Base-by-base conservation (phyloP, 2,113 vertebrate species). In the Sialia sialis region DNA sequence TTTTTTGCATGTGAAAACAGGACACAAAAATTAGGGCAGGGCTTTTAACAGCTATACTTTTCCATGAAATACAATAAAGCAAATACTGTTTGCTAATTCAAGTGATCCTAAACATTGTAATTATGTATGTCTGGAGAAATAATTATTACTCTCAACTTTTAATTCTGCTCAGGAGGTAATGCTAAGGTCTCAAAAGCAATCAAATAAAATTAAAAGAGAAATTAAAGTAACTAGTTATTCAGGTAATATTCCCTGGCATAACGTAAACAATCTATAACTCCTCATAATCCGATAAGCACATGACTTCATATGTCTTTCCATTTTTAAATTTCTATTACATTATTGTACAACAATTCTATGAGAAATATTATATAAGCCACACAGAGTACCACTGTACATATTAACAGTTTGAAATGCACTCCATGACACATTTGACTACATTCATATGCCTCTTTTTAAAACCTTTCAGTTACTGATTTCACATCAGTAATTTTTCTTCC, bases 321-420 rank as follows among this genome's bases (percentile, higher is more conserved):
- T 60, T 93, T 84, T 64, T 70, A 93, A 91, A 95, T 83, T 96
- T 85, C 34, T 63, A 69, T 48, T 18, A 73, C 34, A 32, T 73
- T 43, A 25, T 38, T 29, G 13, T 48, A 87, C 54, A 85, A 90
- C 79, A 83, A 6, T 68, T 87, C 52, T 80, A 91, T 66, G 19
- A 17, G 74, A 80, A 90, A 70, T 11, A 59, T 14, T 46, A 11
- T 9, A 29, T 9, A 83, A 73, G 66, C 14, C 66, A 89, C 29
- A 66, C 6, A 76, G 11, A 30, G 27, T 76, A 52, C 30, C 21
- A 85, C 2, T 94, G 70, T 41, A 83, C 59, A 83, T 67, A 55
- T 56, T n/a, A 76, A 32, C 23, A 72, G 19, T 87, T 92, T 38
- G 54, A 87, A 58, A 39, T 15, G 17, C 22, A 43, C 56, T 73